Evolutionary conservation across 2,113 vertebrate species (phyloP).

Genomic region (Pseudorasbora parva): DNA sequence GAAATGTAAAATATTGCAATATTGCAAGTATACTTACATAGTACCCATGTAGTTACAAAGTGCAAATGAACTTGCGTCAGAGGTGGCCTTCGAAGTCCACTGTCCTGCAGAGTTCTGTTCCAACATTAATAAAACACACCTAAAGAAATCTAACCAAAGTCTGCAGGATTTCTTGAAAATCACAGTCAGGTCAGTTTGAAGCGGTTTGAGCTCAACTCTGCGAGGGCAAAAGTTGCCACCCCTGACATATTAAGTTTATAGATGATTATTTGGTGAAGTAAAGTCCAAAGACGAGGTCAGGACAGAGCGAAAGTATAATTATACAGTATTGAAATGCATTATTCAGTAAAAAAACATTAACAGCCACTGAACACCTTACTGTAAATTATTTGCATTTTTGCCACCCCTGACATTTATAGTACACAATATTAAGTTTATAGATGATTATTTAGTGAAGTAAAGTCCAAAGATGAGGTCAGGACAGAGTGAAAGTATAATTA

Average conservation of each 20-base stretch:
- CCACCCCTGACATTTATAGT: not conserved
- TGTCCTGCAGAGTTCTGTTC: not conserved
- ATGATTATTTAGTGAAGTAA: not conserved
- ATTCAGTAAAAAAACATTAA: not conserved
- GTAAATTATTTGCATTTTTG: not conserved
- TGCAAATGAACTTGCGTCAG: not conserved
- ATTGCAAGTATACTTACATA: not conserved
- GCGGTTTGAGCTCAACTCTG: not conserved
- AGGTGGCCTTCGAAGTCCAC: not conserved
- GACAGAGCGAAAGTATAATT: not conserved
- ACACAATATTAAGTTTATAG: not conserved
- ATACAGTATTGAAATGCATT: not conserved
- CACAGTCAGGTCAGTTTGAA: not conserved
- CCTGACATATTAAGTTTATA: not conserved
- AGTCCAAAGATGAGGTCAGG: not conserved
- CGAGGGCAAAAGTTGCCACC: not conserved
- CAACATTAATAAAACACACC: not conserved
- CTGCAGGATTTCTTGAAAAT: not conserved
- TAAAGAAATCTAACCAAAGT: not conserved
- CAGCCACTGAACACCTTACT: not conserved
- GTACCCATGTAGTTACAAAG: not conserved
- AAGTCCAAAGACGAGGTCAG: not conserved
- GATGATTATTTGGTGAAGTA: not conserved
- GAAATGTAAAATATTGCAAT: not conserved
- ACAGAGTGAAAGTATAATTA: not conserved